These are phyloP conservation scores for Luidia sarsii DNA, from an alignment of 53 echinoderm and acorn worm species.

Conservation along the genomic window DNA sequence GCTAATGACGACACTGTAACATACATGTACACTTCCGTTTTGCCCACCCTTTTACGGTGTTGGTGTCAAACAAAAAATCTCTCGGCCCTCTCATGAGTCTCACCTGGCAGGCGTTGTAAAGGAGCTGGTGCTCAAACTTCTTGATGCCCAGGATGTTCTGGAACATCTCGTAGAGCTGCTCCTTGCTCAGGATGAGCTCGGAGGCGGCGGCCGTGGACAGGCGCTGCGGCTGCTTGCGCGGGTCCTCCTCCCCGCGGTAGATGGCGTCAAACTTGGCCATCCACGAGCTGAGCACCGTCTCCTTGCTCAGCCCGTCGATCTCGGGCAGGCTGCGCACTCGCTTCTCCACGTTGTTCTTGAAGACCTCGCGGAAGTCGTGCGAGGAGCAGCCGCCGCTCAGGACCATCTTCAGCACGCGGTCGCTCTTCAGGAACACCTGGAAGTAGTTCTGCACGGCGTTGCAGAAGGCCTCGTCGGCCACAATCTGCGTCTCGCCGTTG, in stretches of 20 bases:
- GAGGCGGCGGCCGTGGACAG: conserved; percentile 94
- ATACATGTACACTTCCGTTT: no score
- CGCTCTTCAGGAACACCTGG: conserved; percentile 96
- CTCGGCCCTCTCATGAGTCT: background rate
- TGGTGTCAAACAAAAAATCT: background rate
- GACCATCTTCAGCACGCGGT: conserved; percentile 93
- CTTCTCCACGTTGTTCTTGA: conserved; percentile 99
- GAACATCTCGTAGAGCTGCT: conserved; percentile 99
- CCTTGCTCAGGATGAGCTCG: conserved; percentile 97
- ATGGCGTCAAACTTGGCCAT: conserved; percentile 99
- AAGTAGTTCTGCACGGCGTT: conserved; percentile 98
- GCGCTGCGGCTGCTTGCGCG: conserved; percentile 86
- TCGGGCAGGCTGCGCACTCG: conserved; percentile 96
- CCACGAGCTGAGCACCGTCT: conserved; percentile 98
- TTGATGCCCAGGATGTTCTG: conserved; percentile 98
- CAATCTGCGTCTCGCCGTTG: conserved; percentile 92
- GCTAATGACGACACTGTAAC: no score
- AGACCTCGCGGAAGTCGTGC: conserved; percentile 93
- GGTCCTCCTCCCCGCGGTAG: conserved; percentile 97
- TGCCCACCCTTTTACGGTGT: no score
- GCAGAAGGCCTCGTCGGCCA: conserved; percentile 98
- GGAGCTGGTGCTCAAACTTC: conserved; percentile 98
- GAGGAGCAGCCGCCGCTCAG: conserved; percentile 98
- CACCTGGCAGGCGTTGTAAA: conserved; percentile 99
- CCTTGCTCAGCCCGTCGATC: conserved; percentile 97